A percentile compares a stretch with the other conserved stretches of the same genome.
These are phyloP conservation scores for Eristalinus aeneus DNA, from an alignment of 2,888 invertebrate species.

Conservation along the genomic window DNA sequence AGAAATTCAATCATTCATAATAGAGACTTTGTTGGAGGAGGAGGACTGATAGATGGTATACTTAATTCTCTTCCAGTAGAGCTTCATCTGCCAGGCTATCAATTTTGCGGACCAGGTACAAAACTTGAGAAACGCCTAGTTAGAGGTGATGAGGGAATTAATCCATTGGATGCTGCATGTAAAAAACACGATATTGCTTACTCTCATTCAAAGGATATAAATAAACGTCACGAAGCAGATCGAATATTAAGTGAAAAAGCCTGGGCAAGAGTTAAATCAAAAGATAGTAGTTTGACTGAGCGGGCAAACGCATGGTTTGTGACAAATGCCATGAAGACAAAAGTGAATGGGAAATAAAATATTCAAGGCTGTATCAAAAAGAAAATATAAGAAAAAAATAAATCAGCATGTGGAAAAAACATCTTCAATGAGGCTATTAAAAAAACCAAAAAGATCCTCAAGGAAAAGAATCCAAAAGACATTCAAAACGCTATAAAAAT, in stretches of 20 bases:
- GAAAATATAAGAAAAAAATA: neutral
- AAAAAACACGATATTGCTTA: constrained; percentile 63
- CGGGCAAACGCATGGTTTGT: constrained; percentile 43
- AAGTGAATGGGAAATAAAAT: constrained; percentile 54
- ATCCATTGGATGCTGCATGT: constrained; percentile 73
- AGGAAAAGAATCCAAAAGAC: constrained; percentile 50
- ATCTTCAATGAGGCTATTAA: constrained; percentile 29
- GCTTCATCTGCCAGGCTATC: constrained; percentile 68
- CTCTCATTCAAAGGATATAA: constrained; percentile 29
- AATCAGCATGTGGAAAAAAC: constrained; percentile 1
- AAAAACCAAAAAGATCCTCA: constrained; percentile 34
- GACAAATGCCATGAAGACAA: constrained; percentile 59
- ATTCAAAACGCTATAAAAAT: constrained; percentile 65
- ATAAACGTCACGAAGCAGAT: constrained; percentile 26
- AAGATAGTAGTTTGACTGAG: constrained; percentile 51
- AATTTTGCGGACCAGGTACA: constrained; percentile 74
- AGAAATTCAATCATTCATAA: constrained; percentile 6
- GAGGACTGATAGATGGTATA: constrained; percentile 51
- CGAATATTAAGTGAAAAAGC: constrained; percentile 47
- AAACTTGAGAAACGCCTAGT: constrained; percentile 72
- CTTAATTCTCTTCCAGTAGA: constrained; percentile 72
- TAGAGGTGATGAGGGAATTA: constrained; percentile 72
- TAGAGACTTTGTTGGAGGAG: too few relatives aligned
- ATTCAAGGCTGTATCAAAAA: constrained; percentile 1
- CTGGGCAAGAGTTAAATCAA: constrained; percentile 55